Base-by-base conservation (phyloP, 2,888 invertebrate species). In the Cantharis nigra region DNA sequence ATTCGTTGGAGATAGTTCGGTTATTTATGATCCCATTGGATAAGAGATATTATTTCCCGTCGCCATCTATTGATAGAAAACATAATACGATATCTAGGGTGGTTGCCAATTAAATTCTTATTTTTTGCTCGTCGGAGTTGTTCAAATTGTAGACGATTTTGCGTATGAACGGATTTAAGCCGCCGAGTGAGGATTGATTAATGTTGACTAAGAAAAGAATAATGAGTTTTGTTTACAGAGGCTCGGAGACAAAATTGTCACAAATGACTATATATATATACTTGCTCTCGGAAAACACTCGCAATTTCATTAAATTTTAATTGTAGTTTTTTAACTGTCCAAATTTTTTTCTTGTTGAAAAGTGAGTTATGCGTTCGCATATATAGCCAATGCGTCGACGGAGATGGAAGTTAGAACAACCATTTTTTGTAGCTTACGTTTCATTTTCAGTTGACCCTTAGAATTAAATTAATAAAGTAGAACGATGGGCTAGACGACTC, bases 271-370 rank as follows among this genome's bases (percentile, higher is more conserved):
- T 79, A 78, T 16, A 78, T 16, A 16, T 80, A 71, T 70, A 63
- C 63, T 69, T 26, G 64, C 28, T 30, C 72, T 73, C 71, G 81
- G 80, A 74, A 76, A 79, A 76, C 76, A 72, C 73, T 75, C 74
- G 72, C 74, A 79, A 78, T 79, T 80, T 82, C 83, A 84, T 84
- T 84, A 84, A 85, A 85, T 85, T 85, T 85, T 85, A 85, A 85
- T 85, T 85, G 85, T 83, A 79, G 77, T 80, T 83, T 84, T 84
- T 84, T 81, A 75, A 73, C 30, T 1, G 5, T 49, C n/a, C 49
- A 49, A 49, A n/a, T 49, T 49, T 49, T 33, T 49, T 49, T n/a
- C n/a, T 33, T 33, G 49, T n/a, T 49, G 63, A 33, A 78, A 78
- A 77, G 76, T 78, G 78, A 80, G 75, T 77, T 76, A 80, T 78